A percentile compares a stretch with the other conserved stretches of the same genome.
Evolutionary conservation across 2,888 invertebrate genomes (phyloP).

Genomic region (Parnassius smintheus): DNA sequence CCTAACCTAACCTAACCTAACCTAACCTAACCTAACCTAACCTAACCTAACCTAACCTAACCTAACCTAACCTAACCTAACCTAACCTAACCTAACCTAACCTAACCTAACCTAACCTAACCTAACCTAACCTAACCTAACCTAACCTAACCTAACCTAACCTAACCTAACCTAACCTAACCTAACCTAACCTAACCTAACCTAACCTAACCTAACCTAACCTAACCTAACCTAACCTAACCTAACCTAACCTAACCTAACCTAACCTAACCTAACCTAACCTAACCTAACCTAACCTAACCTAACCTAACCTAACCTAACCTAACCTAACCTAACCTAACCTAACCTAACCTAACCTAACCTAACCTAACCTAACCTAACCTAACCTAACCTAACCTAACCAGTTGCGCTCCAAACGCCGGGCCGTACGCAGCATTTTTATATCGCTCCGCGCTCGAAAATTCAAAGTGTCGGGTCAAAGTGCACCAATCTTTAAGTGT

Average conservation of each 20-base stretch:
- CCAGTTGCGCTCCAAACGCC: too few relatives aligned
- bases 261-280: constrained; percentile 8
- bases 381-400: too few relatives aligned
- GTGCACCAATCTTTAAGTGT: too few relatives aligned
- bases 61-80: constrained; percentile 1
- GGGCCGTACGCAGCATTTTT: too few relatives aligned
- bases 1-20: background rate
- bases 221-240: constrained; percentile 8
- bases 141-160: constrained; percentile 2
- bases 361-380: background rate
- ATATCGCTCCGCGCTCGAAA: too few relatives aligned
- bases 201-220: constrained; percentile 8
- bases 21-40: constrained; percentile 4
- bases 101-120: constrained; percentile 1
- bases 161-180: constrained; percentile 5
- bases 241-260: constrained; percentile 8
- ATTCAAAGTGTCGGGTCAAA: too few relatives aligned
- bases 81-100: constrained; percentile 3
- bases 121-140: constrained; percentile 2
- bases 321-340: constrained; percentile 10
- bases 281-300: constrained; percentile 9
- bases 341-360: constrained; percentile 6
- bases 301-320: constrained; percentile 8
- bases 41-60: constrained; percentile 1
- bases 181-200: constrained; percentile 7